Evolutionary conservation across 2,888 invertebrate species (phyloP).

Genomic region (Eristalis intricaria): DNA sequence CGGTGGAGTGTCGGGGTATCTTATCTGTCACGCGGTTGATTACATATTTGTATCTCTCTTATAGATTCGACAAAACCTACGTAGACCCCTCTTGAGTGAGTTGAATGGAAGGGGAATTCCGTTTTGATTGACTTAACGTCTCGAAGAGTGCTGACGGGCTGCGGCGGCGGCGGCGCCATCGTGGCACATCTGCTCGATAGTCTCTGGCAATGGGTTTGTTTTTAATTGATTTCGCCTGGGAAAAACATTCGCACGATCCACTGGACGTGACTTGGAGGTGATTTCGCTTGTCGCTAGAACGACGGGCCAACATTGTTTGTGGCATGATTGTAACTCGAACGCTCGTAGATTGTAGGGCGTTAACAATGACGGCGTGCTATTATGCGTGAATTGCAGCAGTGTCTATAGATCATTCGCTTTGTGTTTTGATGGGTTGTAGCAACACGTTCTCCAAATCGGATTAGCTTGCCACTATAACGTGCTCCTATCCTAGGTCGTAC

Average conservation of each 20-base stretch:
- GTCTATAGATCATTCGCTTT: too few species aligned
- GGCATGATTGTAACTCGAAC: background rate
- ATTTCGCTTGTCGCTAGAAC: background rate
- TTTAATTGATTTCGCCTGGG: background rate
- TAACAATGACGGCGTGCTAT: too few species aligned
- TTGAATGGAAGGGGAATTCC: background rate
- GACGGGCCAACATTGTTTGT: background rate
- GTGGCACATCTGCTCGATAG: background rate
- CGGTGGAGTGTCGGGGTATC: conserved; percentile 33
- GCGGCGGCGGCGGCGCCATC: background rate
- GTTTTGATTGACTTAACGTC: background rate
- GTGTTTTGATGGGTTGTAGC: too few species aligned
- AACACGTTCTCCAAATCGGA: too few species aligned
- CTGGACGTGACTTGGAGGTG: background rate
- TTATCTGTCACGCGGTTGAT: conserved; percentile 56
- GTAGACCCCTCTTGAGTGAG: background rate
- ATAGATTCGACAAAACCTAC: background rate
- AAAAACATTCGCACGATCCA: background rate
- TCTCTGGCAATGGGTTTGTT: background rate
- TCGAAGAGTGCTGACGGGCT: background rate
- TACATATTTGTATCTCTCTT: conserved; percentile 34
- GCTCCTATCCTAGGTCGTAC: too few species aligned
- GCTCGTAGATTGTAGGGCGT: too few species aligned
- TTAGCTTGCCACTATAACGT: too few species aligned
- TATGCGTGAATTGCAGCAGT: too few species aligned